Conservation (phyloP, 2,113 vertebrate genomes). For the Notiomystis cincta region DNA sequence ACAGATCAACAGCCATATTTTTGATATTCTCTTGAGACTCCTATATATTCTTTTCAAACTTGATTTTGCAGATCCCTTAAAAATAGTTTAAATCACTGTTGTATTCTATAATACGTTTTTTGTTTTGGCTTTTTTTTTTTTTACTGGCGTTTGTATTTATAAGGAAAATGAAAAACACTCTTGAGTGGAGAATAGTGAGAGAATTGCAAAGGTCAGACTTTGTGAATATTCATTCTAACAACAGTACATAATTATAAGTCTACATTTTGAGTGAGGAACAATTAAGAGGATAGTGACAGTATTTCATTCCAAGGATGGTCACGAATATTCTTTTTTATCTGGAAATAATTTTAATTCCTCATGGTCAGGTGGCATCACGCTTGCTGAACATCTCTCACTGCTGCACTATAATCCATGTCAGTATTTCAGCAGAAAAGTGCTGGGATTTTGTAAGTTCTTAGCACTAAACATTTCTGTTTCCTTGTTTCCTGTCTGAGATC, state of each 20-base stretch:
- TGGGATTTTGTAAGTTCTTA: background rate
- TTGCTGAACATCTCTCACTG: fast-evolving
- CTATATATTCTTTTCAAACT: background rate
- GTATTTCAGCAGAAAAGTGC: background rate
- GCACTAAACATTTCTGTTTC: background rate
- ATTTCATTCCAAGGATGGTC: background rate
- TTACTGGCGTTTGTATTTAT: background rate
- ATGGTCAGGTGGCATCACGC: background rate
- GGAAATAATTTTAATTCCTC: background rate
- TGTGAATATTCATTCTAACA: background rate
- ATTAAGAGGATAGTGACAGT: background rate
- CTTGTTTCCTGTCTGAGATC: background rate
- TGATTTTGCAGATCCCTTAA: background rate
- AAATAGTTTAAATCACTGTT: background rate
- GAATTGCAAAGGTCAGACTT: background rate
- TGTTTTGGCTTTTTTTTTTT: too few relatives aligned
- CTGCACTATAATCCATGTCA: background rate
- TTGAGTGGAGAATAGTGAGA: background rate
- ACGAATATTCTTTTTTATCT: background rate
- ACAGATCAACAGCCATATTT: background rate
- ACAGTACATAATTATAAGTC: background rate
- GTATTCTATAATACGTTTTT: background rate
- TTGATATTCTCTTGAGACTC: background rate
- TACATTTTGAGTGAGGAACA: background rate
- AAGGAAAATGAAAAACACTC: background rate